Evolutionary conservation across 2,113 vertebrate genomes (phyloP), one percentile per base, ranked within the genome.

Genomic region (Poecilia latipinna): DNA sequence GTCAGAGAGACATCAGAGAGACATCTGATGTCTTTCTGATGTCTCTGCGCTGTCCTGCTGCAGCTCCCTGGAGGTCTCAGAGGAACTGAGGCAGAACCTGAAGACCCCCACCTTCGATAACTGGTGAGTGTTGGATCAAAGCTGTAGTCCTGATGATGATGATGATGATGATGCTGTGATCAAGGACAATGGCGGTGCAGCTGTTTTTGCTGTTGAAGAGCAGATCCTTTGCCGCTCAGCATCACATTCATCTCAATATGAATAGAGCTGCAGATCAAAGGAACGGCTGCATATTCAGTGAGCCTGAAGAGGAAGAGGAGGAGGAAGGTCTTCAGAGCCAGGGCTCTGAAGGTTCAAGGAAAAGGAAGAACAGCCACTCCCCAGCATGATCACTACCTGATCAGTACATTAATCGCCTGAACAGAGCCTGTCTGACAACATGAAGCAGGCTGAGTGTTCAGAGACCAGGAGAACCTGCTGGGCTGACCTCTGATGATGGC

Each of bases 101-200:
- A 95, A 95, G 90, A 95, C 93, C 1, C 94, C 94, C 8, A 95
- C 94, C 54, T 95, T 95, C 70, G 92, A 95, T 68, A 95, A 95
- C 90, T 95, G 95, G 94, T 95, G 65, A 84, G 92, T 80, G 66
- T 67, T 0, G 5, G 17, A 54, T 13, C 12, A 51, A 48, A 70
- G 4, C 37, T 63, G 68, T 3, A 48, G 17, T 48, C 17, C 39
- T 39, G 44, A 48, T 48, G 44, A 3, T 48, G 3, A 37, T 10
- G 8, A 37, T 37, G 35, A 37, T 12, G 51, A 8, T n/a, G 31
- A 29, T 24, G 62, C 32, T 42, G 57, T 72, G 51, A 67, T 64
- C 28, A 35, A 22, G 28, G 76, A 68, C 57, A 82, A 83, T 78
- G 69, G 69, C 54, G 39, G 28, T 29, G 65, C 82, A 84, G 72